A percentile compares a stretch with the other conserved stretches of the same genome.
Conservation (phyloP, 2,888 invertebrate genomes). For the Lithophane leautieri region DNA sequence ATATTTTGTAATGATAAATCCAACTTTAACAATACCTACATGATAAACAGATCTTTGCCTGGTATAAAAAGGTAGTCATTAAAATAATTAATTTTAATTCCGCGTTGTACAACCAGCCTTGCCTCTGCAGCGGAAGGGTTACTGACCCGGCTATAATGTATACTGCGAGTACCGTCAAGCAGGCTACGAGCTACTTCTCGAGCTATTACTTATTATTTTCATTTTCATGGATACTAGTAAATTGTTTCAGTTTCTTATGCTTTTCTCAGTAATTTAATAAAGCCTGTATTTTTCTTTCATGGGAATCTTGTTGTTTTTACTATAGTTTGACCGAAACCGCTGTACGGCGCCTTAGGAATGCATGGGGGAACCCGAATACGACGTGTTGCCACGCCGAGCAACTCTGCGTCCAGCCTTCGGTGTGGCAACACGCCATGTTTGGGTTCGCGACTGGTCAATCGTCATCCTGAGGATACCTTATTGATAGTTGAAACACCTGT, state of each 20-base stretch:
- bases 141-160: conserved; percentile 43
- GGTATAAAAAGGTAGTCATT: background rate
- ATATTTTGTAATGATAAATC: too few relatives aligned
- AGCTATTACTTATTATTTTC: conserved; percentile 26
- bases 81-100: conserved; percentile 25
- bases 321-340: too few relatives aligned
- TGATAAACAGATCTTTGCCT: background rate
- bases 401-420: too few relatives aligned
- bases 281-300: background rate
- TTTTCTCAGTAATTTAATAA: conserved; percentile 4
- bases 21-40: background rate
- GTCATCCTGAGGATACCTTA: too few relatives aligned
- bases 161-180: conserved; percentile 32
- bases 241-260: conserved; percentile 2
- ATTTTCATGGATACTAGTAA: conserved; percentile 9
- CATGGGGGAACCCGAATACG: too few relatives aligned
- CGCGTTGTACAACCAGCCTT: background rate
- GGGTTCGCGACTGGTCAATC: too few relatives aligned
- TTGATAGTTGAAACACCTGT: too few relatives aligned
- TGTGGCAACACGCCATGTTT: too few relatives aligned
- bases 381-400: too few relatives aligned
- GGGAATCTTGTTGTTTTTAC: background rate
- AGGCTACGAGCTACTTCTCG: conserved; percentile 8
- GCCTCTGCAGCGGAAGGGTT: conserved; percentile 49
- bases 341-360: too few relatives aligned